These are phyloP conservation scores for Neotoma lepida DNA, from an alignment of 2,113 vertebrate genomes.

Conservation along the genomic window DNA sequence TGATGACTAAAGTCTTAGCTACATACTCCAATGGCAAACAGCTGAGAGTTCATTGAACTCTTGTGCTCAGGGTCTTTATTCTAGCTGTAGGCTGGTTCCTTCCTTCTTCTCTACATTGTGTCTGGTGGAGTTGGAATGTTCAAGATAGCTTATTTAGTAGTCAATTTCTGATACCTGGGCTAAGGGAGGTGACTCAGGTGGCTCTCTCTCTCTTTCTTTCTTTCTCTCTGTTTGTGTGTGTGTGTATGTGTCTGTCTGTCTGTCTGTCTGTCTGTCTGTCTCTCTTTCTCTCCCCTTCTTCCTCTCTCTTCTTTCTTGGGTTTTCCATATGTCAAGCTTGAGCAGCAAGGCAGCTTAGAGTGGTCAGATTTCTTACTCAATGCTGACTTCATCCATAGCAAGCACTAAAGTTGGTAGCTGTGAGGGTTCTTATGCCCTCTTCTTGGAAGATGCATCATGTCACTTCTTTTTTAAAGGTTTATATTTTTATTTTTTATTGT, in stretches of 20 bases:
- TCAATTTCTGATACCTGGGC: neutral
- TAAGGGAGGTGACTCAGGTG: neutral
- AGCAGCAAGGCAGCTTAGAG: neutral
- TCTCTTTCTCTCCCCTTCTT: neutral
- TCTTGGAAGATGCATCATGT: neutral
- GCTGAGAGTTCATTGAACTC: neutral
- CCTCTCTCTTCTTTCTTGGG: neutral
- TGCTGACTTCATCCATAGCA: neutral
- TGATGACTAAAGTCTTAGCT: neutral
- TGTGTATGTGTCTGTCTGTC: neutral
- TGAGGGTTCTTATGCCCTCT: neutral
- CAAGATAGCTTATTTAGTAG: neutral
- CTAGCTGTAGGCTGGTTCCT: neutral
- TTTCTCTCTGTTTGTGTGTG: neutral
- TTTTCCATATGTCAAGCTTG: neutral
- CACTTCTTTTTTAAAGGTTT: neutral
- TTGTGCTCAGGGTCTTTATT: neutral
- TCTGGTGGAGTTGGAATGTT: neutral
- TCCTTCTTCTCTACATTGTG: neutral
- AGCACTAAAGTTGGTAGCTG: neutral
- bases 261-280: neutral
- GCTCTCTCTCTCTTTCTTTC: neutral
- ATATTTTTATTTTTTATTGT: neutral
- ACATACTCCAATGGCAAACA: neutral
- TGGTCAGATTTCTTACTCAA: neutral